Evolutionary conservation across 2,888 invertebrate species (phyloP), one percentile per base, ranked within the genome.

Genomic region (Peribatodes rhomboidaria): DNA sequence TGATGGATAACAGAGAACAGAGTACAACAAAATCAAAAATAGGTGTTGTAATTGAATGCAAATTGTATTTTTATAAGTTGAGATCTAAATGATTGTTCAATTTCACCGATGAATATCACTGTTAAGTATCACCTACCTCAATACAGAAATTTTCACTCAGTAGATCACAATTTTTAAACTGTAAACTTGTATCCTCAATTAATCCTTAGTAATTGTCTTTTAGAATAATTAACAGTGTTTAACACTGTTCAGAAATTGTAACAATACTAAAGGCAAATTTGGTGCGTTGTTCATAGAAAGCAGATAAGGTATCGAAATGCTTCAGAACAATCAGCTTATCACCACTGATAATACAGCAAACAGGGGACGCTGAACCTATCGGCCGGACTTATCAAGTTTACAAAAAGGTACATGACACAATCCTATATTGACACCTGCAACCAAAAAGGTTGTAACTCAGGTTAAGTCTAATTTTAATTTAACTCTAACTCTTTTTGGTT

Each of bases 261-360:
- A 39, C 44, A 18, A 47, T 42, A 70, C 67, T 47, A 59, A 68
- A 52, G 14, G 18, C 1, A 49, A 20, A 39, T 46, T 68, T 37
- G 31, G 59, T 53, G 39, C 18, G 50, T 10, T 61, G 59, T 68
- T 56, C 61, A 63, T 57, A 33, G 27, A 57, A 67, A 56, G 49
- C 33, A 56, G 70, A 70, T 70, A 72, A 11, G 39, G n/a, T 72
- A 72, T 69, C 72, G n/a, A 53, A 27, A 50, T 56, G 61, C 70
- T 69, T 69, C 65, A 62, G 50, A 67, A 65, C 67, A 69, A 69
- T 69, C 66, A 37, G 49, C 57, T 68, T 70, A 71, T 72, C 72
- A 54, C 14, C 2, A 6, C 50, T 65, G 72, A 71, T 71, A 71
- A 61, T 50, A 67, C 64, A 65, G 65, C 60, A 67, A 52, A 52